Conservation (phyloP, 2,888 invertebrate species). For the Melanostoma scalare region DNA sequence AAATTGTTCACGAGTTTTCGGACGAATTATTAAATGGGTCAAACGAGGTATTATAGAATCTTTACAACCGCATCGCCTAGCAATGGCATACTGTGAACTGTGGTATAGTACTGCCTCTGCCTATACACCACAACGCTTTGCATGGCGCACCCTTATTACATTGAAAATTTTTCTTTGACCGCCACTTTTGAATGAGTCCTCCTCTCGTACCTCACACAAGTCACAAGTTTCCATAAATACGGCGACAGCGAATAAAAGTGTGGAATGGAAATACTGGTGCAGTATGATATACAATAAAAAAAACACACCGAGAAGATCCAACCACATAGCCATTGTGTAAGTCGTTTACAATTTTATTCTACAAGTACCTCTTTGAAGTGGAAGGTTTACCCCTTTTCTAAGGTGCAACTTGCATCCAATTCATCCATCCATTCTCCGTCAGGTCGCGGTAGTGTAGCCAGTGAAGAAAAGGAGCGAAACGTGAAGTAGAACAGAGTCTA, state of each 20-base stretch:
- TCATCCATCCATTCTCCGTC: background rate
- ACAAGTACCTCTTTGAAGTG: constrained; percentile 48
- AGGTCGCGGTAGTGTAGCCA: background rate
- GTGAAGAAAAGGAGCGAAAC: background rate
- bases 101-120: background rate
- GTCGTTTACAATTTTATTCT: constrained; percentile 44
- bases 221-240: too few relatives aligned
- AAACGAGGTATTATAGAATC: constrained; percentile 52
- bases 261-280: constrained; percentile 18
- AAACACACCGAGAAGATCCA: constrained; percentile 6
- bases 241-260: constrained; percentile 15
- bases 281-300: constrained; percentile 16
- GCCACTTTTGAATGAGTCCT: constrained; percentile 31
- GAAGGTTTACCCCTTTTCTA: constrained; percentile 41
- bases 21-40: constrained; percentile 66
- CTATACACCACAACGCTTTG: background rate
- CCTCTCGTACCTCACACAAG: too few relatives aligned
- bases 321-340: constrained; percentile 28
- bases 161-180: constrained; percentile 54
- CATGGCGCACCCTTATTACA: constrained; percentile 58
- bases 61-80: constrained; percentile 38
- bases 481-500: constrained; percentile 20
- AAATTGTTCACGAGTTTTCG: constrained; percentile 58
- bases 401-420: background rate
- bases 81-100: background rate